These are phyloP conservation scores for Colaptes auratus DNA, from an alignment of 2,113 vertebrate species.

Conservation along the genomic window DNA sequence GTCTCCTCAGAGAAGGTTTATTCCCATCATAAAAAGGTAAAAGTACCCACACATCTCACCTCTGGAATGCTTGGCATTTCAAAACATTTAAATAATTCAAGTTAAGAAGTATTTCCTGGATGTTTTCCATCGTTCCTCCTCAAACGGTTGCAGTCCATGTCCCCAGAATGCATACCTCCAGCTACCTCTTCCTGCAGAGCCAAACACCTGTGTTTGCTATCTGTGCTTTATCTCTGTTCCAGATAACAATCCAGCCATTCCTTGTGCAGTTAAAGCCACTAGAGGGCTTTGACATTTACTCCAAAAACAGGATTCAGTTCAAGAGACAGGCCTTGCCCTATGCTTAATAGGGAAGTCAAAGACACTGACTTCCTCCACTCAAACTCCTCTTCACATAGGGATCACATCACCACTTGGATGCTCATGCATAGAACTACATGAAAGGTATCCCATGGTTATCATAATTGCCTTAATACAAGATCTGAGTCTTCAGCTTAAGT, in stretches of 20 bases:
- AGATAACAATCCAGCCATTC: not conserved
- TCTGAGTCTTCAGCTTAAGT: not conserved
- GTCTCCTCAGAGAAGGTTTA: not conserved
- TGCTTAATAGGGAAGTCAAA: fast-evolving
- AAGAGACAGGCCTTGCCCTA: not conserved
- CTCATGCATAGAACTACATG: not conserved
- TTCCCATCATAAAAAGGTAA: not conserved
- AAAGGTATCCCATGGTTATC: not conserved
- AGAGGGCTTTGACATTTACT: constrained; percentile 28
- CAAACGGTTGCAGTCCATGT: not conserved
- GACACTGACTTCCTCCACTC: not conserved
- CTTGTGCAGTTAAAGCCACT: not conserved
- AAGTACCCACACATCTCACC: not conserved
- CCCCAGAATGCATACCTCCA: not conserved
- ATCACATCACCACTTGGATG: not conserved
- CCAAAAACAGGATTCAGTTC: fast-evolving
- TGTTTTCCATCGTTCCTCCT: not conserved
- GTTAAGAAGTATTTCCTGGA: not conserved
- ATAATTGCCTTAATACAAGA: not conserved
- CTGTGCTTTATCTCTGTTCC: not conserved
- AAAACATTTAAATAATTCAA: not conserved
- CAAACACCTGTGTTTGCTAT: fast-evolving
- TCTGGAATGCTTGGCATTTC: not conserved
- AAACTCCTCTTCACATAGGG: not conserved
- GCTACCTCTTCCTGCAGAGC: not conserved